A percentile compares a stretch with the other conserved stretches of the same genome.
Conservation (phyloP, 2,113 vertebrate genomes). For the Talpa occidentalis region DNA sequence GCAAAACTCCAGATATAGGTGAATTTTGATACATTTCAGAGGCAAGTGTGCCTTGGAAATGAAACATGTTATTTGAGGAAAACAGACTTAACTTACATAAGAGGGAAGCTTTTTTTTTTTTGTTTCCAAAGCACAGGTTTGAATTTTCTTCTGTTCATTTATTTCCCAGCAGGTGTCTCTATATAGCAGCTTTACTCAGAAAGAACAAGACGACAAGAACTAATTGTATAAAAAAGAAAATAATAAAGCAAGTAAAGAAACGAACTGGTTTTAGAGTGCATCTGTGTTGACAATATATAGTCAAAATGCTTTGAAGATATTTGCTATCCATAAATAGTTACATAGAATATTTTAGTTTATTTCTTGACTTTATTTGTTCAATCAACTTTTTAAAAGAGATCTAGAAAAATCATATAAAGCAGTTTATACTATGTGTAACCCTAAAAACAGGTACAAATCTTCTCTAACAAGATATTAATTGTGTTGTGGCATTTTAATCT, state of each 20-base stretch:
- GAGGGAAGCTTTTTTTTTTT: background rate
- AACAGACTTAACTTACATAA: background rate
- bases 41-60: background rate
- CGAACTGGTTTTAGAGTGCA: background rate
- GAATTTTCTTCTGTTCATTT: constrained; percentile 85
- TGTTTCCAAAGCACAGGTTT: constrained; percentile 70
- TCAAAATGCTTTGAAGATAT: background rate
- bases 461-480: background rate
- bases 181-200: constrained; percentile 86
- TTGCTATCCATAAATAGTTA: background rate
- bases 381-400: background rate
- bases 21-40: constrained; percentile 38
- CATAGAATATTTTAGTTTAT: background rate
- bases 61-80: constrained; percentile 19
- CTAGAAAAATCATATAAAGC: background rate
- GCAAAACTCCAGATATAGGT: background rate
- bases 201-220: constrained; percentile 65
- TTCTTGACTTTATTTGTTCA: constrained; percentile 24
- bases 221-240: constrained; percentile 77
- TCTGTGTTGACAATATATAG: background rate
- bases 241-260: constrained; percentile 50
- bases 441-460: background rate
- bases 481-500: background rate
- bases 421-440: background rate
- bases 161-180: constrained; percentile 90